Conservation (phyloP, 2,888 invertebrate species). For the Eupithecia subfuscata region DNA sequence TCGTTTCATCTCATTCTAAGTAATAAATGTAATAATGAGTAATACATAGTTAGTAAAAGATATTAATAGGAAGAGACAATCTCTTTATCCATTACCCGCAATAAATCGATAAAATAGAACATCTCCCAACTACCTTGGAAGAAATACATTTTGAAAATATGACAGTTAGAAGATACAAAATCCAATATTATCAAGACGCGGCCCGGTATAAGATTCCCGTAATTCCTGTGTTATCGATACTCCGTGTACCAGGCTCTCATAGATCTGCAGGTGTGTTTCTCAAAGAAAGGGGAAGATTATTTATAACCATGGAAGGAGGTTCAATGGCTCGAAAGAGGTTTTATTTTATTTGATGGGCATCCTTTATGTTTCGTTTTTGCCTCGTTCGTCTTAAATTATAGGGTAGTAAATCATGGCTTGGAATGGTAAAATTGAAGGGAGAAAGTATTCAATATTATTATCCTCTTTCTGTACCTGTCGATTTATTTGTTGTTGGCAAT, state of each 20-base stretch:
- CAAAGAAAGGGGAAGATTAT: slow-evolving; percentile 26
- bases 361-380: slow-evolving; percentile 13
- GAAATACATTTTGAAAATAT: background rate
- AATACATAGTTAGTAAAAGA: too few species aligned
- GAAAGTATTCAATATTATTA: background rate
- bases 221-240: slow-evolving; percentile 50
- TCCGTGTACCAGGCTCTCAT: slow-evolving; percentile 47
- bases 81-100: background rate
- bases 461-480: background rate
- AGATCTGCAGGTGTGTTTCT: slow-evolving; percentile 32
- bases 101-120: background rate
- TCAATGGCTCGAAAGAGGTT: slow-evolving; percentile 26
- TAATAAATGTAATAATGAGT: too few species aligned
- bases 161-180: background rate
- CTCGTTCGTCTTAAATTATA: slow-evolving; percentile 13
- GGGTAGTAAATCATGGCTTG: slow-evolving; percentile 7
- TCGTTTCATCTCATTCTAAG: background rate
- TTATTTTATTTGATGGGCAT: slow-evolving; percentile 22
- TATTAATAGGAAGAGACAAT: background rate
- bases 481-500: slow-evolving; percentile 1
- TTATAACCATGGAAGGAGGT: slow-evolving; percentile 21
- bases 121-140: background rate
- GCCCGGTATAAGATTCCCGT: slow-evolving; percentile 34
- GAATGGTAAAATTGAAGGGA: slow-evolving; percentile 1
- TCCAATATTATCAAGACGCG: slow-evolving; percentile 28